These are phyloP conservation scores for Vicugna pacos DNA, from an alignment of 2,113 vertebrate species.

Conservation along the genomic window DNA sequence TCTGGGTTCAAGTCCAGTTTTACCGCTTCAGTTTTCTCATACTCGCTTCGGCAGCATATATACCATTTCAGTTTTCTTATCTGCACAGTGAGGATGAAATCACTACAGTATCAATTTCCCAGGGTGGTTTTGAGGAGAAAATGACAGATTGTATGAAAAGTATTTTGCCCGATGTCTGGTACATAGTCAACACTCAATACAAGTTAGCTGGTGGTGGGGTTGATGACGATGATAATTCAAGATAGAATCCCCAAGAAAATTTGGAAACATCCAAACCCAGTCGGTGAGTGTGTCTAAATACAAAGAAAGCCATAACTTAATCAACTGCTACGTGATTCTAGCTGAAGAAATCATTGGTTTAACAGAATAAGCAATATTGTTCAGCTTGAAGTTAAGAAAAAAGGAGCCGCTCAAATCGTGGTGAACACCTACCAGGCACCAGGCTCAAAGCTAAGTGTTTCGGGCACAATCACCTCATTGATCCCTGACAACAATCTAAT, in stretches of 20 bases:
- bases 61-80: not conserved
- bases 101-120: not conserved
- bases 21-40: not conserved
- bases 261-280: not conserved
- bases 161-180: not conserved
- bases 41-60: too few relatives aligned
- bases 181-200: not conserved
- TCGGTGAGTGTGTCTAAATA: not conserved
- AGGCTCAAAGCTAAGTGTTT: not conserved
- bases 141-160: not conserved
- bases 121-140: not conserved
- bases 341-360: not conserved
- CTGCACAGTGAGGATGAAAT: not conserved
- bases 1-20: not conserved
- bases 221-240: rapidly evolving
- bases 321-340: not conserved
- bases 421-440: not conserved
- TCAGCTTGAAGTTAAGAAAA: not conserved
- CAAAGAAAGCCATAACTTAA: not conserved
- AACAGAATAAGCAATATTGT: not conserved
- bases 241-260: not conserved
- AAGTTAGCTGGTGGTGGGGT: not conserved
- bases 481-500: not conserved
- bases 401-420: not conserved
- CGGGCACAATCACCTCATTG: not conserved